A percentile compares a stretch with the other conserved stretches of the same genome.
phyloP scores from a whole-genome alignment of 2,113 vertebrate species.

The Perccottus glenii region DNA sequence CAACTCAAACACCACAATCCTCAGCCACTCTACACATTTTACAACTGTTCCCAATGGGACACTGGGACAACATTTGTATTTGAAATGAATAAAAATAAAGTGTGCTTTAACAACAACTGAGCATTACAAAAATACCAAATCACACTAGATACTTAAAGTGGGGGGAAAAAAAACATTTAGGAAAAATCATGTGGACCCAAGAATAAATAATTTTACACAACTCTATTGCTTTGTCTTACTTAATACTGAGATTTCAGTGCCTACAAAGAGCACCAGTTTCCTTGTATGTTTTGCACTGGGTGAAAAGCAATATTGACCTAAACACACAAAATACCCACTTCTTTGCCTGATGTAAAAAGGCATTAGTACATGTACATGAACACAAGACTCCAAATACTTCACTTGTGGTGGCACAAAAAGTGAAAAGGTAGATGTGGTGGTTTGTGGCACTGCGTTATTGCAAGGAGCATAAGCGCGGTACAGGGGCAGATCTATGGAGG shows the following conservation, averaged over 20 bases:
- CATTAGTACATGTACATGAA: conserved; percentile 15
- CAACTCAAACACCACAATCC: conserved; percentile 32
- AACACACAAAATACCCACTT: neutral
- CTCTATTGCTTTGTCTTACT: conserved; percentile 77
- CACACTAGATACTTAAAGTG: conserved; percentile 38
- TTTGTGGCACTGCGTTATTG: conserved; percentile 60
- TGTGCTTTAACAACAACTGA: conserved; percentile 47
- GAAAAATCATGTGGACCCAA: conserved; percentile 66
- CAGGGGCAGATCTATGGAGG: conserved; percentile 51
- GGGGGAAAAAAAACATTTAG: conserved; percentile 35
- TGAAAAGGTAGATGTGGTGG: conserved; percentile 29
- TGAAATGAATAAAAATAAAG: conserved; percentile 57
- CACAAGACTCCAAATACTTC: conserved; percentile 57
- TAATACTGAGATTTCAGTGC: conserved; percentile 76
- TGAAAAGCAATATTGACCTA: conserved; percentile 47
- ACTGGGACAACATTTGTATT: conserved; percentile 37
- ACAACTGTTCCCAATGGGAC: conserved; percentile 36
- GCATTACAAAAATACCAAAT: conserved; percentile 37
- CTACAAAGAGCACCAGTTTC: conserved; percentile 50
- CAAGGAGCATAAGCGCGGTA: conserved; percentile 66
- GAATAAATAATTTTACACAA: conserved; percentile 65
- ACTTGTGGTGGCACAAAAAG: conserved; percentile 50
- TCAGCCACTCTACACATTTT: conserved; percentile 41
- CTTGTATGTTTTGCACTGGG: conserved; percentile 34
- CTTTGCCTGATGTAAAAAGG: conserved; percentile 55